Conservation (phyloP, 2,797 vertebrate species). For the Vipera latastei region DNA sequence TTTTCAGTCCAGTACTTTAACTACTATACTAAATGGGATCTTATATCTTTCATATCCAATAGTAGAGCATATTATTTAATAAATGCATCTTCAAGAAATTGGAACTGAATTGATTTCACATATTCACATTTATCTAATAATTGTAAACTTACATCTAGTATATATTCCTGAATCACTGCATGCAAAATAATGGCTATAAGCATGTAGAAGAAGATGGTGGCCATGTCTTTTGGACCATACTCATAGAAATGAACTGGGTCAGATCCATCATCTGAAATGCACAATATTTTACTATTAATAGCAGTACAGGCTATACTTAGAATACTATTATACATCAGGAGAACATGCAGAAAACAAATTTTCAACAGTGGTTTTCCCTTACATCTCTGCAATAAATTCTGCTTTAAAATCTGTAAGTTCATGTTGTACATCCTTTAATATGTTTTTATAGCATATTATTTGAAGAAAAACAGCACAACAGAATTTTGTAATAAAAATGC, state of each 20-base stretch:
- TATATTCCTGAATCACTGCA: conserved; percentile 83
- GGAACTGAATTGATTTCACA: background rate
- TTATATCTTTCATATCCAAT: background rate
- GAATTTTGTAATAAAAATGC: background rate
- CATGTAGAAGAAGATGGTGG: conserved; percentile 85
- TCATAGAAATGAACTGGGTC: conserved; percentile 78
- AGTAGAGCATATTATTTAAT: background rate
- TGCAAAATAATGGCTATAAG: conserved; percentile 83
- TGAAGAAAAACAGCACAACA: background rate
- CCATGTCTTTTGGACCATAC: conserved; percentile 81
- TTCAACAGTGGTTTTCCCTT: background rate
- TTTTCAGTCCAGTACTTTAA: background rate
- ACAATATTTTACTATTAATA: conserved; percentile 3
- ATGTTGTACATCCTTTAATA: background rate
- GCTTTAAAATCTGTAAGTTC: background rate
- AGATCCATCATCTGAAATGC: conserved; percentile 69
- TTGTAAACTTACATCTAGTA: conserved; percentile 80
- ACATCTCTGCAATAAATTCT: background rate
- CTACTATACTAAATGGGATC: background rate
- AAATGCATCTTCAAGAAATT: background rate
- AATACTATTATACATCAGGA: background rate
- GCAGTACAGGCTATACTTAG: background rate
- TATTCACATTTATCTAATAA: background rate
- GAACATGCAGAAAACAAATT: background rate
- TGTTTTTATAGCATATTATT: background rate